phyloP scores from a whole-genome alignment of 23 tunicate genomes.

The Aplidium turbinatum region DNA sequence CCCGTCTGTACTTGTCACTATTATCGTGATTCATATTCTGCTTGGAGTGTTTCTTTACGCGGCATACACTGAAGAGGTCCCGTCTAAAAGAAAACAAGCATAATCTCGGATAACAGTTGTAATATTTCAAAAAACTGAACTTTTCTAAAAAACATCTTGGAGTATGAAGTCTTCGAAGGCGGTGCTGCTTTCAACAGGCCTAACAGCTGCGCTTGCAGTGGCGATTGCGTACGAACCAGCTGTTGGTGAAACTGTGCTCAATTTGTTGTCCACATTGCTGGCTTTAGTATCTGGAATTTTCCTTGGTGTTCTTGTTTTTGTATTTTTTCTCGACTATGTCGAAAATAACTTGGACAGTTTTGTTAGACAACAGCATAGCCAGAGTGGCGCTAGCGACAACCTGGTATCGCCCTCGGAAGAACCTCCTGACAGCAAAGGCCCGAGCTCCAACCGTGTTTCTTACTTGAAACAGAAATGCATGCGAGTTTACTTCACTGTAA shows the following conservation, averaged over 20 bases:
- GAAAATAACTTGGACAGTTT: not conserved
- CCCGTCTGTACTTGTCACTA: slow-evolving; percentile 81
- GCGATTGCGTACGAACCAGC: not conserved
- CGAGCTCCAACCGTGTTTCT: not conserved
- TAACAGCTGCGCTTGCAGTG: too few relatives aligned
- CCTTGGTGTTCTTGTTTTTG: slow-evolving; percentile 8
- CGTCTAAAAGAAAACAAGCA: slow-evolving; percentile 64
- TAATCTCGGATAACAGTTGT: too few relatives aligned
- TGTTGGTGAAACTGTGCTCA: not conserved
- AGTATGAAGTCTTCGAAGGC: too few relatives aligned
- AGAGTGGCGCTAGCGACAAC: too few relatives aligned
- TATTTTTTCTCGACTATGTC: slow-evolving; percentile 10
- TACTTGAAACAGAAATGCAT: not conserved
- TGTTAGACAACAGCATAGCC: too few relatives aligned
- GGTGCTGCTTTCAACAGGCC: too few relatives aligned
- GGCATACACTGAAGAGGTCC: slow-evolving; percentile 80
- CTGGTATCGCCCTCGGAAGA: not conserved
- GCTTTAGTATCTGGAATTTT: slow-evolving; percentile 18
- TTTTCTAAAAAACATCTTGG: too few relatives aligned
- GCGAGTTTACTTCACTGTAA: not conserved
- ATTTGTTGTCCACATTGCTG: slow-evolving; percentile 6
- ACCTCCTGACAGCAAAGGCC: too few relatives aligned
- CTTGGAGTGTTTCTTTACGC: slow-evolving; percentile 73
- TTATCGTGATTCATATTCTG: slow-evolving; percentile 82
- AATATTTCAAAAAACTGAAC: too few relatives aligned